These are phyloP conservation scores for Leptinotarsa peninsularis DNA, from an alignment of 2,888 invertebrate genomes.

Conservation along the genomic window DNA sequence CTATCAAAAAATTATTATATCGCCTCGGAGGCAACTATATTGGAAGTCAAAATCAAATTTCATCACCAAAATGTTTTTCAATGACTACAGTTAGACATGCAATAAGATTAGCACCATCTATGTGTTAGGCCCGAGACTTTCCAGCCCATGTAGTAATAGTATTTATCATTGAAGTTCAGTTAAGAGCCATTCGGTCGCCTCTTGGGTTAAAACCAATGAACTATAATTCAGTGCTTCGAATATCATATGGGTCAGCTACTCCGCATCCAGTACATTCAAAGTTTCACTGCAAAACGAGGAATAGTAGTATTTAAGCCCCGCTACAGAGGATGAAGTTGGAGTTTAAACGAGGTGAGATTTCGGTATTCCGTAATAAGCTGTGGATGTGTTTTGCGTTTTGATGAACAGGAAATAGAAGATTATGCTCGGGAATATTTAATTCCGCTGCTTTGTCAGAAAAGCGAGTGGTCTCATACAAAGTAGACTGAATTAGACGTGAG, in stretches of 20 bases:
- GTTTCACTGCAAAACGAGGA: slow-evolving; percentile 24
- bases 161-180: too few species aligned
- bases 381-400: slow-evolving; percentile 7
- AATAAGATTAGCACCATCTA: too few species aligned
- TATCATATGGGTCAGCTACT: neutral
- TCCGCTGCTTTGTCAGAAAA: neutral
- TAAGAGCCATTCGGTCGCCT: too few species aligned
- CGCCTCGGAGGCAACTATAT: too few species aligned
- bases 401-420: slow-evolving; percentile 13
- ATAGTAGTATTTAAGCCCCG: slow-evolving; percentile 12
- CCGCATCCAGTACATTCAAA: slow-evolving; percentile 13
- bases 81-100: too few species aligned
- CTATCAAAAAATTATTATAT: too few species aligned
- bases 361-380: slow-evolving; percentile 4
- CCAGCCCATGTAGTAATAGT: too few species aligned
- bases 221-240: neutral
- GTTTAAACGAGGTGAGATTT: slow-evolving; percentile 11
- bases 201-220: neutral
- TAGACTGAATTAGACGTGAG: neutral
- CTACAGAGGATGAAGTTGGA: slow-evolving; percentile 2
- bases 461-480: neutral
- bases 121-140: too few species aligned
- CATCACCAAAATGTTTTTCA: too few species aligned
- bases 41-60: too few species aligned
- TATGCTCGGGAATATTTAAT: neutral